Percentiles rank a stretch among this genome's conserved stretches.
Evolutionary conservation across 2,888 invertebrate species (phyloP).

Genomic region (Thymelicus acteon): DNA sequence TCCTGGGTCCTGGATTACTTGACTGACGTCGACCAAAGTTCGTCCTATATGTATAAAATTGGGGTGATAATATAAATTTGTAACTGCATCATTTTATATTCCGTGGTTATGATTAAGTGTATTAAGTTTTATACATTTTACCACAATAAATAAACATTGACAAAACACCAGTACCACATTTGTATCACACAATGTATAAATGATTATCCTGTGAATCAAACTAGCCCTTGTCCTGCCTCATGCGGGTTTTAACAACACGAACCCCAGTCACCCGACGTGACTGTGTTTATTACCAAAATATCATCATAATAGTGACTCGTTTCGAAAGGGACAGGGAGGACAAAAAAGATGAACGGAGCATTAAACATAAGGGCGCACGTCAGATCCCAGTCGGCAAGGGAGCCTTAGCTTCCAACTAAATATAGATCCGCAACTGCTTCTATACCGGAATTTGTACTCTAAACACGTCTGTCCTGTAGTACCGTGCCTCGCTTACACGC

Average conservation of each 20-base stretch:
- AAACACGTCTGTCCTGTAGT: slow-evolving; percentile 57
- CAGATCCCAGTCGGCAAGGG: slow-evolving; percentile 50
- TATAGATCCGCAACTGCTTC: slow-evolving; percentile 64
- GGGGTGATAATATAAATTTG: too few species aligned
- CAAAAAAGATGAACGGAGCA: slow-evolving; percentile 37
- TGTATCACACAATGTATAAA: slow-evolving; percentile 39
- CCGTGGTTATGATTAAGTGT: too few species aligned
- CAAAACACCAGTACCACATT: slow-evolving; percentile 8
- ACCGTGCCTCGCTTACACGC: slow-evolving; percentile 32
- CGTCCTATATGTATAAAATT: too few species aligned
- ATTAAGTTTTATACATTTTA: too few species aligned
- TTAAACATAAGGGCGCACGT: slow-evolving; percentile 40
- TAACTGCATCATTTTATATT: too few species aligned
- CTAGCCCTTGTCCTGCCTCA: slow-evolving; percentile 62
- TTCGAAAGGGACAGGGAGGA: slow-evolving; percentile 48
- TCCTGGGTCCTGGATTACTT: too few species aligned
- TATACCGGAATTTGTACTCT: slow-evolving; percentile 66
- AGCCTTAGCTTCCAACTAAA: slow-evolving; percentile 65
- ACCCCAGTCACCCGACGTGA: slow-evolving; percentile 50
- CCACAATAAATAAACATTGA: too few species aligned
- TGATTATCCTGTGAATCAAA: slow-evolving; percentile 42
- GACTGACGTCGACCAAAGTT: too few species aligned
- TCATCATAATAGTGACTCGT: slow-evolving; percentile 62
- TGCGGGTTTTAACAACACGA: slow-evolving; percentile 67
- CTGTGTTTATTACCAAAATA: slow-evolving; percentile 61